Conservation (phyloP, 2,113 vertebrate species). For the Sorex araneus region DNA sequence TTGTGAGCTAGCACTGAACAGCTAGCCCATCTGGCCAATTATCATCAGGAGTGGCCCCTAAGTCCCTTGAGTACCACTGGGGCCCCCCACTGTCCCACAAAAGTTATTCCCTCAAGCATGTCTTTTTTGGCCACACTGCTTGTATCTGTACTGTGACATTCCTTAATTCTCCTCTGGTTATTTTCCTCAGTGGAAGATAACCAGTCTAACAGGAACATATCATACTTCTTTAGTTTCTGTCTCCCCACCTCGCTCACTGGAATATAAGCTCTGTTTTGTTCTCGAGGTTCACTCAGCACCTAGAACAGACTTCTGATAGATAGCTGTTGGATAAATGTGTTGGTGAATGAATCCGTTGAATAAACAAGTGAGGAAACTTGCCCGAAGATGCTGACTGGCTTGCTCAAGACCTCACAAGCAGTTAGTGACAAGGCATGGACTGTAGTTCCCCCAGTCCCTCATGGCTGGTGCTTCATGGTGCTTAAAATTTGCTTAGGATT, state of each 20-base stretch:
- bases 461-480: background rate
- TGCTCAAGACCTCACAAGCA: background rate
- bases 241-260: background rate
- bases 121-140: background rate
- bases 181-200: background rate
- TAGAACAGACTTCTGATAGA: background rate
- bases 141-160: background rate
- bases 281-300: background rate
- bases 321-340: background rate
- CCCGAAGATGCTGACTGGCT: background rate
- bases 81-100: too few relatives aligned
- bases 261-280: slow-evolving; percentile 32
- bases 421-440: background rate
- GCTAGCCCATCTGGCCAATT: too few relatives aligned
- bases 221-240: slow-evolving; percentile 3
- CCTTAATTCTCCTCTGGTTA: background rate
- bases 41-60: too few relatives aligned
- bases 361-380: slow-evolving; percentile 5
- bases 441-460: background rate
- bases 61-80: too few relatives aligned
- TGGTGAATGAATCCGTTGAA: slow-evolving; percentile 13
- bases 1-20: too few relatives aligned
- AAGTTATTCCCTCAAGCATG: background rate
- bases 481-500: background rate
- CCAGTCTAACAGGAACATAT: background rate